phyloP scores from a whole-genome alignment of 2,888 invertebrate genomes.

The Callimorpha dominula region DNA sequence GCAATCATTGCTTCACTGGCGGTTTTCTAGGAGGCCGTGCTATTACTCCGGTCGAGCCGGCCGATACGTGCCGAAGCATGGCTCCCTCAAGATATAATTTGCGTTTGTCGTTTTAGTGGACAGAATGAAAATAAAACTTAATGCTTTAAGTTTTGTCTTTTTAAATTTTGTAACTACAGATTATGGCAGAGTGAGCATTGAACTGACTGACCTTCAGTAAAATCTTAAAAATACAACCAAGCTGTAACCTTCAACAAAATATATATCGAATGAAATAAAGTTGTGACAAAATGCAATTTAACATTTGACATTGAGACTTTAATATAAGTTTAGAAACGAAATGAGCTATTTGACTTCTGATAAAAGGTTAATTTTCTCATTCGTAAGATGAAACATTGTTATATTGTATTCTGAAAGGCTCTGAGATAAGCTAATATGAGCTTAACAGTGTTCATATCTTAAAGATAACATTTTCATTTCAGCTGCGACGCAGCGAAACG shows the following conservation, averaged over 20 bases:
- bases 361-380: conserved; percentile 5
- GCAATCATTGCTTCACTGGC: no score
- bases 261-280: conserved; percentile 6
- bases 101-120: no score
- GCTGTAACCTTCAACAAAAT: neutral
- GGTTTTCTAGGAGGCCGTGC: no score
- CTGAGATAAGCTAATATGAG: neutral
- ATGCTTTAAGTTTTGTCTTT: no score
- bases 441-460: neutral
- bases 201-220: neutral
- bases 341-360: conserved; percentile 2
- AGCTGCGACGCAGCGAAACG: neutral
- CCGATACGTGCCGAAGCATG: no score
- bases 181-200: neutral
- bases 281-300: conserved; percentile 8
- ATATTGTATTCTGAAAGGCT: neutral
- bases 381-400: neutral
- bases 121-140: no score
- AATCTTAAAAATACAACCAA: neutral
- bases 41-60: no score
- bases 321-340: conserved; percentile 2
- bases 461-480: neutral
- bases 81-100: no score
- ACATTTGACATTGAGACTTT: neutral
- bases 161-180: neutral